These are phyloP conservation scores for Microcebus griseorufus DNA, from an alignment of 2,113 vertebrate species.

Conservation along the genomic window DNA sequence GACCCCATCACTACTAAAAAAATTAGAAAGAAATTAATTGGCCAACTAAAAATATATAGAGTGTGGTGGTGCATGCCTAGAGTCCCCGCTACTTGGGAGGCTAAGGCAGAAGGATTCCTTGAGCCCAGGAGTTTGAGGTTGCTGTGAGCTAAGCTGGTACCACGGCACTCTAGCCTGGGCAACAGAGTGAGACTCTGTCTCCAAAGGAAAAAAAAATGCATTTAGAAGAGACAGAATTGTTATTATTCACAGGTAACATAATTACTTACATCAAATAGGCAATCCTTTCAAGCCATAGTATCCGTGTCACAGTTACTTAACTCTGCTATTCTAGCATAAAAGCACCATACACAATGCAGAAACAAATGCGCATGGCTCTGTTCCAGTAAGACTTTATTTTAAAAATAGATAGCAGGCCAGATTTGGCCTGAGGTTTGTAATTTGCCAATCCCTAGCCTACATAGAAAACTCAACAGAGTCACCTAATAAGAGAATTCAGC, in stretches of 20 bases:
- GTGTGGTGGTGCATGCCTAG: too few species aligned
- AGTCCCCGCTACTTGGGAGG: too few species aligned
- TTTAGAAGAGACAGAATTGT: slow-evolving; percentile 2
- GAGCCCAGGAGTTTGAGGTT: too few species aligned
- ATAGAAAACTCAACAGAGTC: not conserved
- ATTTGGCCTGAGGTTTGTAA: not conserved
- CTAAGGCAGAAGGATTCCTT: too few species aligned
- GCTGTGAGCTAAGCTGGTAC: too few species aligned
- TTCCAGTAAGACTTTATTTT: not conserved
- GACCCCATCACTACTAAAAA: too few species aligned
- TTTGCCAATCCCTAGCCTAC: not conserved
- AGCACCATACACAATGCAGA: not conserved
- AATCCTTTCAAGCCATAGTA: not conserved
- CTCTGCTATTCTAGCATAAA: not conserved
- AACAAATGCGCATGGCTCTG: not conserved
- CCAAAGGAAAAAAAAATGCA: not conserved
- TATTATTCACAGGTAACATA: not conserved
- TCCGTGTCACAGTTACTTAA: not conserved
- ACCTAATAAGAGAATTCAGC: not conserved
- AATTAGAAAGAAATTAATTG: too few species aligned
- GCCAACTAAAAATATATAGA: too few species aligned
- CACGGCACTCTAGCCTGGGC: too few species aligned
- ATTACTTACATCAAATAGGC: not conserved
- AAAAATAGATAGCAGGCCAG: not conserved
- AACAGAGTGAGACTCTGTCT: too few species aligned